Evolutionary conservation across 2,113 vertebrate genomes (phyloP), one percentile per base, ranked within the genome.

Genomic region (Arvicanthis niloticus): DNA sequence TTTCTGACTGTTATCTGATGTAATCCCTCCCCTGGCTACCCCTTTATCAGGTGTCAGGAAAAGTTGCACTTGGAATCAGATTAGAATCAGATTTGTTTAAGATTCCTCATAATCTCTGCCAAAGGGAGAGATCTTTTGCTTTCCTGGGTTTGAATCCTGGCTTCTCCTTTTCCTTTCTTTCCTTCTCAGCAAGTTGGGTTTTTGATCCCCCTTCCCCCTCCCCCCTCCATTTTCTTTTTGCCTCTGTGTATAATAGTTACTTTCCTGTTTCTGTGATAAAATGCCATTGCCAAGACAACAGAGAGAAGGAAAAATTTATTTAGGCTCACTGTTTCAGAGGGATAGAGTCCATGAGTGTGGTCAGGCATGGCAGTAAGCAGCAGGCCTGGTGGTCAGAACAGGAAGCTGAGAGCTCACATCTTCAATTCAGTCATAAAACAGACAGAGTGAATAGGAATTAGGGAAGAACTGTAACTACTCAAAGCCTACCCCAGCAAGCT

Each of bases 61-160:
- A 89, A 85, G 88, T 26, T 72, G 68, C 45, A 26, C 62, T 93
- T 86, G 67, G 31, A 60, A 45, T 81, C 31, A 48, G 22, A 90
- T 93, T 85, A 58, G 21, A 58, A 42, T 80, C 34, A 48, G 19
- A 91, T 87, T 82, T 68, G 12, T 51, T 34, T 75, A 76, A 62
- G 34, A 77, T 96, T 97, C 67, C n/a, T 93, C 16, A 24, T 24
- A 88, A 80, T 94, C 13, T 19, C 16, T 88, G 85, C 29, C 56
- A 60, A 75, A 15, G 40, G 42, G 9, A 73, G 53, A 12, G n/a
- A 40, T 37, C 53, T 42, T 53, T 58, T 48, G 1, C 53, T 76
- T 65, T 4, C 34, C 19, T 81, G 88, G 60, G 7, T 92, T 76
- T 82, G 95, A 94, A 91, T 72, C 37, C 67, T 95, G 77, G 19